Percentiles rank a stretch among this genome's conserved stretches.
phyloP scores from a whole-genome alignment of 2,797 vertebrate genomes.

The Leuciscus waleckii region DNA sequence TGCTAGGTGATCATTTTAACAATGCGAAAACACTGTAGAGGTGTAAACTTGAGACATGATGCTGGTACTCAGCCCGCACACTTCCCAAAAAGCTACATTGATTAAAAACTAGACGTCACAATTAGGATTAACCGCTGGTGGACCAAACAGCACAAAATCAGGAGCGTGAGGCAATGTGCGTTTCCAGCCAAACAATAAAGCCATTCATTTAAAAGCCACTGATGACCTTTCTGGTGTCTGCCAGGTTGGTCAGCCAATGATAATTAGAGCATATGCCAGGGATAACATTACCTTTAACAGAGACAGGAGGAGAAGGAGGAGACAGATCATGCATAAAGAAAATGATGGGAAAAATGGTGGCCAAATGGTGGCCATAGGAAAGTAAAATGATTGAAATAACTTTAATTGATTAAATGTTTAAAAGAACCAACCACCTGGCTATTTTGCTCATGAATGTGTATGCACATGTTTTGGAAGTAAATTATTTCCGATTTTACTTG shows the following conservation, averaged over 20 bases:
- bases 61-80: not conserved
- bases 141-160: not conserved
- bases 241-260: not conserved
- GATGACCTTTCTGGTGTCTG: not conserved
- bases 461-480: not conserved
- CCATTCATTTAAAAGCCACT: not conserved
- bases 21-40: conserved; percentile 16
- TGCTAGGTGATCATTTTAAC: conserved; percentile 27
- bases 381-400: not conserved
- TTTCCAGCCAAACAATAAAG: not conserved
- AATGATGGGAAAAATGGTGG: not conserved
- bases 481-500: not conserved
- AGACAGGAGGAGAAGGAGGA: not conserved
- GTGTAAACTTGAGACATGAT: conserved; percentile 1
- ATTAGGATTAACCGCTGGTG: not conserved
- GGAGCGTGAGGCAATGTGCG: not conserved
- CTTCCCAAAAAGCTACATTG: not conserved
- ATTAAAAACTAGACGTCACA: not conserved
- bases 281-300: not conserved
- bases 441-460: not conserved
- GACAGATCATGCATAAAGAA: not conserved
- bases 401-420: not conserved
- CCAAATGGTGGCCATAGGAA: not conserved
- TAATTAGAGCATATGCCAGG: conserved; percentile 11
- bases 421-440: not conserved